phyloP scores from a whole-genome alignment of 1,140 invertebrate genomes.

The Drosophila sulfurigaster region DNA sequence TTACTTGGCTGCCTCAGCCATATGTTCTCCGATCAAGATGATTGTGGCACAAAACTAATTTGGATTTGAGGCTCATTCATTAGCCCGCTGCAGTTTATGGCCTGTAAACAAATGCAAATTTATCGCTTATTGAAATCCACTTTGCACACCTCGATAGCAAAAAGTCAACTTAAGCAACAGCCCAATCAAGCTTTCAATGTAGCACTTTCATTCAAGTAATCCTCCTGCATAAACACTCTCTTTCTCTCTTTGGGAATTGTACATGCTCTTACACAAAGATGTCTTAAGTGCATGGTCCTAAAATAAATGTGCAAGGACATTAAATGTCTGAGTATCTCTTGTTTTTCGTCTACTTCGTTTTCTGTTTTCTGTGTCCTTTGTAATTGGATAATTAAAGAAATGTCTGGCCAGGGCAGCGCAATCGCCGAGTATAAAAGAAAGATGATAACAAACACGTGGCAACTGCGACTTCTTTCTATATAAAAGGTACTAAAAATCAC shows the following conservation, averaged over 20 bases:
- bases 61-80: constrained; percentile 64
- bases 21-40: constrained; percentile 46
- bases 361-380: constrained; percentile 49
- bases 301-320: constrained; percentile 55
- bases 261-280: constrained; percentile 13
- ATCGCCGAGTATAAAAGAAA: constrained; percentile 39
- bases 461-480: constrained; percentile 23
- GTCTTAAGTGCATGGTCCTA: constrained; percentile 44
- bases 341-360: constrained; percentile 6
- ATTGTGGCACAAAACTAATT: constrained; percentile 72
- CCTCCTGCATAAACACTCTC: constrained; percentile 50
- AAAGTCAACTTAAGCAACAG: constrained; percentile 8
- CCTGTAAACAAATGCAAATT: constrained; percentile 10
- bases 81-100: constrained; percentile 46
- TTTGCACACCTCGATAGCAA: constrained; percentile 34
- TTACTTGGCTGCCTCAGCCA: neutral
- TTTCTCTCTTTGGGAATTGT: neutral
- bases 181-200: neutral
- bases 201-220: constrained; percentile 49
- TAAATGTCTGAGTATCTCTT: constrained; percentile 20
- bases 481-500: constrained; percentile 15
- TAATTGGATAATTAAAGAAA: constrained; percentile 83
- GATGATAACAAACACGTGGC: constrained; percentile 53
- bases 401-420: constrained; percentile 54
- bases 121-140: constrained; percentile 65